Percentiles rank a stretch among this genome's conserved stretches.
Conservation (phyloP, 2,888 invertebrate genomes). For the Cataglyphis altisquamis region DNA sequence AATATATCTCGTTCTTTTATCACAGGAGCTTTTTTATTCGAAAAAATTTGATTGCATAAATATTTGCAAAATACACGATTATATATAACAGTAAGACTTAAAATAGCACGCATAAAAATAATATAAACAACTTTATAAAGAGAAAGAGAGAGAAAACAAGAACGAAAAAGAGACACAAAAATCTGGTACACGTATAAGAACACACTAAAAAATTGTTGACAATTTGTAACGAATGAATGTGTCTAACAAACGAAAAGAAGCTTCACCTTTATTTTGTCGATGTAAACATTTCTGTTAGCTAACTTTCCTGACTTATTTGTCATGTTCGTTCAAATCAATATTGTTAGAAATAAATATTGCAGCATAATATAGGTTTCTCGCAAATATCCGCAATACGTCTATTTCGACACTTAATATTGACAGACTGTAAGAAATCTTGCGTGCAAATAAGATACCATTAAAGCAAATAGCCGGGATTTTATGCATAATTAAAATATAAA, state of each 20-base stretch:
- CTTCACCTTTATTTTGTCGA: slow-evolving; percentile 33
- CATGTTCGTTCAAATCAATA: not conserved
- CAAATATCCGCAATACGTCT: not conserved
- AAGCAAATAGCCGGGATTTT: not conserved
- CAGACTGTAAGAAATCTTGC: not conserved
- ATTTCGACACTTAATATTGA: not conserved
- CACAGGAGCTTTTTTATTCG: not conserved
- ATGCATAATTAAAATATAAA: not conserved
- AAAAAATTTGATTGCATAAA: not conserved
- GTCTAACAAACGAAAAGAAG: not conserved
- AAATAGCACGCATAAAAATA: not conserved
- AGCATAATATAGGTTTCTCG: not conserved
- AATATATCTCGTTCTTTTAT: too few relatives aligned
- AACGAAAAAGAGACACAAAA: not conserved
- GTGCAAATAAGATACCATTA: not conserved
- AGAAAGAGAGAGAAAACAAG: not conserved
- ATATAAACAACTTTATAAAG: not conserved
- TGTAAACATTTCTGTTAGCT: slow-evolving; percentile 9
- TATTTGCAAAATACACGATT: not conserved
- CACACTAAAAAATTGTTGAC: not conserved
- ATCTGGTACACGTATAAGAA: not conserved
- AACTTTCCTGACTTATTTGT: not conserved
- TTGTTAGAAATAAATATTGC: not conserved
- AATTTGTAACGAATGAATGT: not conserved
- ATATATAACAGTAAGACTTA: not conserved